Evolutionary conservation across 2,888 invertebrate species (phyloP).

Genomic region (Eulithis testata): DNA sequence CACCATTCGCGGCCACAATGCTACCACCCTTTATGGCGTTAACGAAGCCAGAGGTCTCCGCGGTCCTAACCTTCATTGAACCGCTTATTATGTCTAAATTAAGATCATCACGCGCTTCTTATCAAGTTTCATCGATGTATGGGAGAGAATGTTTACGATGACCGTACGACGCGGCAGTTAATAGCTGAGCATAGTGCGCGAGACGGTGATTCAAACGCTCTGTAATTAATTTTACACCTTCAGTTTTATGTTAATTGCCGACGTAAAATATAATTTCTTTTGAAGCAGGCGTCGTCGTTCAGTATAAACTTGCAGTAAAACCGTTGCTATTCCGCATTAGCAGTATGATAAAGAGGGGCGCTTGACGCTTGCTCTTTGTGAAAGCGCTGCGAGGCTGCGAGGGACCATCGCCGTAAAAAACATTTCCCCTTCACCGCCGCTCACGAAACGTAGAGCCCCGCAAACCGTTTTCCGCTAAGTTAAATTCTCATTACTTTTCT

Average conservation of each 20-base stretch:
- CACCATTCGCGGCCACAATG: constrained; percentile 63
- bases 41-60: constrained; percentile 67
- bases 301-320: constrained; percentile 68
- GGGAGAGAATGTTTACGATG: constrained; percentile 27
- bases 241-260: constrained; percentile 63
- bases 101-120: constrained; percentile 48
- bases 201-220: constrained; percentile 27
- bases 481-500: constrained; percentile 82
- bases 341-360: constrained; percentile 64
- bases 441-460: constrained; percentile 59
- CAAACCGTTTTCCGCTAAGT: constrained; percentile 78
- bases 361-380: constrained; percentile 63
- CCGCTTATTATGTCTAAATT: constrained; percentile 64
- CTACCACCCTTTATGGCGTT: constrained; percentile 69
- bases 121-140: constrained; percentile 42
- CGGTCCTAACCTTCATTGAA: constrained; percentile 57
- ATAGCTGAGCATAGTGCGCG: constrained; percentile 14
- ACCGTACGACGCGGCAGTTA: constrained; percentile 22
- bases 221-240: constrained; percentile 47
- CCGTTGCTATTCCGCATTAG: constrained; percentile 65
- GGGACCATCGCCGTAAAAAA: constrained; percentile 67
- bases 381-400: constrained; percentile 55
- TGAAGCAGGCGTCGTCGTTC: constrained; percentile 54
- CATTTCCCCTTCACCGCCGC: constrained; percentile 54
- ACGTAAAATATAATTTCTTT: constrained; percentile 62